phyloP scores from a whole-genome alignment of 2,888 invertebrate genomes.

The Heliothis peltigera region DNA sequence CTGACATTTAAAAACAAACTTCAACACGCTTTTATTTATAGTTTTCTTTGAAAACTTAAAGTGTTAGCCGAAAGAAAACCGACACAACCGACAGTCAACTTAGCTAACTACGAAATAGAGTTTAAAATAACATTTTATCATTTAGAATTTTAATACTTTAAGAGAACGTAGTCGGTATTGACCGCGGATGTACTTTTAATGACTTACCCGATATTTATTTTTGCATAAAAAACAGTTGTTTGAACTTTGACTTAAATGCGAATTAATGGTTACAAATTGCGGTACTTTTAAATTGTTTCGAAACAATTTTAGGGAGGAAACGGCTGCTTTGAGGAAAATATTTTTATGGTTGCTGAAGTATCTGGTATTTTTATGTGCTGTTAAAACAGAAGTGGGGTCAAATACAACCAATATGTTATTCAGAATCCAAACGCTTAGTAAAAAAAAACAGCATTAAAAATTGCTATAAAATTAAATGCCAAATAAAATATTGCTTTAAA shows the following conservation, averaged over 20 bases:
- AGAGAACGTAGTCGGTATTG: conserved; percentile 54
- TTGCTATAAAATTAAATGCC: no score
- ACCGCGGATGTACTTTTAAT: conserved; percentile 63
- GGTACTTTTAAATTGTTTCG: conserved; percentile 30
- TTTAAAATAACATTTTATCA: conserved; percentile 60
- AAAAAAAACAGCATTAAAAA: no score
- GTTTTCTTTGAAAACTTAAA: conserved; percentile 64
- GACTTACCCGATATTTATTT: conserved; percentile 52
- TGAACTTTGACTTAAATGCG: conserved; percentile 47
- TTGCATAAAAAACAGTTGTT: conserved; percentile 50
- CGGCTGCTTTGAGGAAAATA: conserved; percentile 14
- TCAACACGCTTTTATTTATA: conserved; percentile 57
- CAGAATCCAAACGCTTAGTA: no score
- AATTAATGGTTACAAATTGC: conserved; percentile 51
- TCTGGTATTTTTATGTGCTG: not conserved
- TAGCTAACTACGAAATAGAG: conserved; percentile 57
- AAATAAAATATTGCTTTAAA: not conserved
- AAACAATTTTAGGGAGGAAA: conserved; percentile 17
- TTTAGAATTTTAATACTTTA: conserved; percentile 56
- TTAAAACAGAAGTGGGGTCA: no score
- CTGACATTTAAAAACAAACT: conserved; percentile 54
- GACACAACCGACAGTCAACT: conserved; percentile 54
- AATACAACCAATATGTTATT: no score
- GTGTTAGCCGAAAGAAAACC: conserved; percentile 40
- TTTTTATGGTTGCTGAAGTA: conserved; percentile 4